These are phyloP conservation scores for Asteroscopus sphinx DNA, from an alignment of 2,888 invertebrate genomes.

Conservation along the genomic window DNA sequence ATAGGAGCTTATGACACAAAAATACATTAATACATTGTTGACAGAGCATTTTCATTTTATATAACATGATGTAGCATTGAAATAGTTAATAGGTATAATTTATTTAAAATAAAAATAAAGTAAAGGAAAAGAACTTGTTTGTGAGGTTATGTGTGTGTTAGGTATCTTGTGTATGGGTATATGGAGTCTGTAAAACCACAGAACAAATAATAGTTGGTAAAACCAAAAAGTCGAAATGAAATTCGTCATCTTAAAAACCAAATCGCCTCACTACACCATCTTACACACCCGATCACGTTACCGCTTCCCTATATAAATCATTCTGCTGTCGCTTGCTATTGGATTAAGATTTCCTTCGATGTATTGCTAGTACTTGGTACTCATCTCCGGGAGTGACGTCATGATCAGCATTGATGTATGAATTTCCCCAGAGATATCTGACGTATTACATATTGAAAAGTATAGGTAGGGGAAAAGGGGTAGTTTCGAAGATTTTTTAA, in stretches of 20 bases:
- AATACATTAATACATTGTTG: no score
- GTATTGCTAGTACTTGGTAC: constrained; percentile 67
- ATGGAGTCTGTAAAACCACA: no score
- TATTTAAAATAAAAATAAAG: no score
- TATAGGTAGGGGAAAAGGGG: constrained; percentile 27
- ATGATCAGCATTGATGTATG: constrained; percentile 66
- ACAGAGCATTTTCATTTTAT: no score
- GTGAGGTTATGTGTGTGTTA: no score
- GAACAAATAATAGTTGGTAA: no score
- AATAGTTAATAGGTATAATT: no score
- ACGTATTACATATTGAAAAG: constrained; percentile 51
- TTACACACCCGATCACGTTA: constrained; percentile 72
- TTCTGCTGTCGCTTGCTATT: constrained; percentile 84
- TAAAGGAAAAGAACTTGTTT: no score
- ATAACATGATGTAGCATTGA: no score
- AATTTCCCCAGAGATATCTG: constrained; percentile 75
- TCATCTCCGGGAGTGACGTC: constrained; percentile 79
- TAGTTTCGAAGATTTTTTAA: constrained; percentile 23
- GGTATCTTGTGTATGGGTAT: no score
- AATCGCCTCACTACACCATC: constrained; percentile 55
- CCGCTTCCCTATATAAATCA: constrained; percentile 82
- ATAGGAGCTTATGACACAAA: no score
- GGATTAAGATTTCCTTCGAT: constrained; percentile 85
- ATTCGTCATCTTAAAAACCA: constrained; percentile 15
- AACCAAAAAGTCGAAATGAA: background rate